Conservation (phyloP, 2,113 vertebrate species). For the Alosa alosa region DNA sequence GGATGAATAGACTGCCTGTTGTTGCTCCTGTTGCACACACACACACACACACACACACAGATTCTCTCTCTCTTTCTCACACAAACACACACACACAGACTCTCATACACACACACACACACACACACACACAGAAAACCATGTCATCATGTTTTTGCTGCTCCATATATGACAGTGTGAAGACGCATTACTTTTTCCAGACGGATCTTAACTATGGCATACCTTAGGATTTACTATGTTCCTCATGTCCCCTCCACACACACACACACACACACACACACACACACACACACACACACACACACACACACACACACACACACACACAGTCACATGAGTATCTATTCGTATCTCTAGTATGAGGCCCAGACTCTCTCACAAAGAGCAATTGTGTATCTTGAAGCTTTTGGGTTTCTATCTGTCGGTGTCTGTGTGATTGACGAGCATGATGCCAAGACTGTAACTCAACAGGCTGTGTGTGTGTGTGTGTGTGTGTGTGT, state of each 20-base stretch:
- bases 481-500: no score
- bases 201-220: no score
- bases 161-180: no score
- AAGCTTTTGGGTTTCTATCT: no score
- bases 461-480: no score
- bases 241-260: neutral
- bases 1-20: neutral
- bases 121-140: neutral
- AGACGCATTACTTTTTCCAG: no score
- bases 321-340: neutral
- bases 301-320: neutral
- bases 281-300: neutral
- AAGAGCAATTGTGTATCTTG: no score
- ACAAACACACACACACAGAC: neutral
- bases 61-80: neutral
- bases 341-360: no score
- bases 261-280: neutral
- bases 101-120: neutral
- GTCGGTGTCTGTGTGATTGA: no score
- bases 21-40: neutral
- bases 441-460: no score
- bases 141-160: neutral
- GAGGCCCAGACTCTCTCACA: no score
- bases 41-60: constrained; percentile 3
- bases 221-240: no score